A percentile compares a stretch with the other conserved stretches of the same genome.
Conservation (phyloP, 1,140 invertebrate genomes). For the Dufourea novaeangliae region DNA sequence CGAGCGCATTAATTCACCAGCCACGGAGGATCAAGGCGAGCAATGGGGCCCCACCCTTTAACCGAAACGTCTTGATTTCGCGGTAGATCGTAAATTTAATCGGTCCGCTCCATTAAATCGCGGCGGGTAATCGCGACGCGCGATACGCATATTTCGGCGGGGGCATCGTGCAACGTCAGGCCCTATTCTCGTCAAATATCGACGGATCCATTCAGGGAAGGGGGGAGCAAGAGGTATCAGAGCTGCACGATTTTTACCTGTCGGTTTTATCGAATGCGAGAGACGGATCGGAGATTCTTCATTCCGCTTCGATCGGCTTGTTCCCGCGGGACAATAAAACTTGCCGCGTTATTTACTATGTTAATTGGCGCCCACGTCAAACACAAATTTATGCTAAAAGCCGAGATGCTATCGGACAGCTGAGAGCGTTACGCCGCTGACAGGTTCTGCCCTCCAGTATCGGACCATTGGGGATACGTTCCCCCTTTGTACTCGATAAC, state of each 20-base stretch:
- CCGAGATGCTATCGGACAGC: conserved; percentile 66
- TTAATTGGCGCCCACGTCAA: conserved; percentile 72
- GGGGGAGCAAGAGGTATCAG: neutral
- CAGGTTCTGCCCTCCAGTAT: conserved; percentile 58
- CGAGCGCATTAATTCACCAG: conserved; percentile 57
- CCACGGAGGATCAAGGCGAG: conserved; percentile 21
- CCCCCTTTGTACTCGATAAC: conserved; percentile 42
- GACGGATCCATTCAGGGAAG: neutral
- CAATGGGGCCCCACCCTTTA: conserved; percentile 5
- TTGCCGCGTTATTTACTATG: conserved; percentile 69
- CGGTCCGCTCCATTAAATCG: conserved; percentile 60
- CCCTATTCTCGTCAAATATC: conserved; percentile 51
- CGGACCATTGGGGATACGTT: conserved; percentile 22
- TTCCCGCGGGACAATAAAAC: conserved; percentile 49
- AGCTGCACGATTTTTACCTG: neutral
- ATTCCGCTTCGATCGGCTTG: neutral
- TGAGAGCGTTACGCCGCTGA: conserved; percentile 60
- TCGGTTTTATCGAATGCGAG: too few species aligned
- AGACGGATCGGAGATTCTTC: neutral
- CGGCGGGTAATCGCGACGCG: conserved; percentile 47
- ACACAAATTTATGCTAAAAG: conserved; percentile 75
- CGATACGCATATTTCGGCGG: conserved; percentile 34
- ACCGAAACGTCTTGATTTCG: conserved; percentile 55
- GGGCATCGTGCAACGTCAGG: neutral
- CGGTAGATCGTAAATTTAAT: conserved; percentile 58